Evolutionary conservation across 2,113 vertebrate species (phyloP).

Genomic region (human (Homo sapiens)): GRCh38 chr6:34602501-34603000

Average conservation of each 20-base stretch:
- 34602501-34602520: not conserved
- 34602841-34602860: not conserved
- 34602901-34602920: not conserved
- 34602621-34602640: not conserved
- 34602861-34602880: not conserved
- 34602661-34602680: not conserved
- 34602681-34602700: slow-evolving; percentile 18
- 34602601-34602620: slow-evolving; percentile 10
- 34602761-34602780: not conserved
- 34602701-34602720: slow-evolving; percentile 16
- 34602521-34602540: not conserved
- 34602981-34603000: slow-evolving; percentile 44
- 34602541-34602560: not conserved
- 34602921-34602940: not conserved
- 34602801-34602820: not conserved
- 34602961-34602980: not conserved
- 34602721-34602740: slow-evolving; percentile 40
- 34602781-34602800: not conserved
- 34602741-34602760: slow-evolving; percentile 6
- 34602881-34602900: not conserved
- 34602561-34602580: not conserved
- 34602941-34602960: not conserved
- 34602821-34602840: not conserved
- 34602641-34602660: slow-evolving; percentile 12
- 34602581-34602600: not conserved